phyloP scores from a whole-genome alignment of 2,113 vertebrate species.

The Anguilla japonica region DNA sequence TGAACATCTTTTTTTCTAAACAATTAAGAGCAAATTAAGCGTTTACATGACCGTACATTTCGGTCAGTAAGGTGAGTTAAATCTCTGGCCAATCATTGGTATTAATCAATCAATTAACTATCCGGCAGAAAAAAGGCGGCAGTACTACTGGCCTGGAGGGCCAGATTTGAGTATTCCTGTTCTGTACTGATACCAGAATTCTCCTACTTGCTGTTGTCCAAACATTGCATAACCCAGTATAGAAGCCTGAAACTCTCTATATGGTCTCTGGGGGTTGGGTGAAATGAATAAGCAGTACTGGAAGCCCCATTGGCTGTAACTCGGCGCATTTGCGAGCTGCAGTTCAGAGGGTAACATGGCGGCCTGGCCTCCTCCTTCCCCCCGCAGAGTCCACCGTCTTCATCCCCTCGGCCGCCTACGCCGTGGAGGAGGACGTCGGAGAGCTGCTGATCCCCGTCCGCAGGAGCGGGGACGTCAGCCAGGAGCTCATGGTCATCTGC shows the following conservation, averaged over 20 bases:
- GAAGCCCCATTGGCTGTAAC: neutral
- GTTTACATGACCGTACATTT: no score
- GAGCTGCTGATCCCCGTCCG: conserved; percentile 85
- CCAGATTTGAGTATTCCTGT: no score
- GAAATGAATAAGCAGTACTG: neutral
- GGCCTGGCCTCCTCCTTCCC: neutral
- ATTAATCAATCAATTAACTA: no score
- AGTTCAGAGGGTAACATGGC: neutral
- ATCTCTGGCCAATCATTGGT: no score
- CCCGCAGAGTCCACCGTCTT: conserved; percentile 87
- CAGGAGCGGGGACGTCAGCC: conserved; percentile 85
- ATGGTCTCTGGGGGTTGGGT: neutral
- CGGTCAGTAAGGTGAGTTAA: no score
- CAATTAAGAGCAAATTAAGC: no score
- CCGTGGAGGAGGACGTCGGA: conserved; percentile 83
- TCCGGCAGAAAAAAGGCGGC: no score
- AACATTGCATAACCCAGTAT: neutral
- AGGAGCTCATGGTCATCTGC: conserved; percentile 92
- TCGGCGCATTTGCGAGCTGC: neutral
- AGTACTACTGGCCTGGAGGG: no score
- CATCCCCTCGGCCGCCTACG: conserved; percentile 78
- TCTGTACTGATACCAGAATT: neutral
- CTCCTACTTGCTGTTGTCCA: neutral
- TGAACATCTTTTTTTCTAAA: no score
- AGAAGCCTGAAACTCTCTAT: neutral